Conservation (phyloP, 2,797 vertebrate genomes). For the Coreius guichenoti region DNA sequence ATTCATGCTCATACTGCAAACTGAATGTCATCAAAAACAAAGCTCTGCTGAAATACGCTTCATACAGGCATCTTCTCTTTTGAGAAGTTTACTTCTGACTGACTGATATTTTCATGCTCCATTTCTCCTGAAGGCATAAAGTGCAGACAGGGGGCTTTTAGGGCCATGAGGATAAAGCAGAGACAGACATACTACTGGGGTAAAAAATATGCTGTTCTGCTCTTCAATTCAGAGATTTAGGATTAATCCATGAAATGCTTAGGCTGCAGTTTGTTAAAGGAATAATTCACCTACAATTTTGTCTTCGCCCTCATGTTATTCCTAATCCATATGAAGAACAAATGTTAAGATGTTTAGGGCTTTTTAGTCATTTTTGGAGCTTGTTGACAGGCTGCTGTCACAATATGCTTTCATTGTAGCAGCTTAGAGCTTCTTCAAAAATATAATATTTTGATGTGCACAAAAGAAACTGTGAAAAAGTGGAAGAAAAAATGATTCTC, state of each 20-base stretch:
- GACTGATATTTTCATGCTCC: slow-evolving; percentile 54
- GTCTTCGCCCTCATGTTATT: background rate
- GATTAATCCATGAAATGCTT: slow-evolving; percentile 22
- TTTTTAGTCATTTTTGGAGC: background rate
- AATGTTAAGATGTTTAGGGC: background rate
- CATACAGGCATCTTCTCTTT: slow-evolving; percentile 26
- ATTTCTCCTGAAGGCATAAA: slow-evolving; percentile 53
- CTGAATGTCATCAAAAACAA: slow-evolving; percentile 13
- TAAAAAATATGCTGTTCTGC: slow-evolving; percentile 39
- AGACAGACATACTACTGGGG: slow-evolving; percentile 31
- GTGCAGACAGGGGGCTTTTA: slow-evolving; percentile 40
- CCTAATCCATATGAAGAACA: background rate
- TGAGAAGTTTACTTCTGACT: slow-evolving; percentile 55
- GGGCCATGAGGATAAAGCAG: slow-evolving; percentile 34
- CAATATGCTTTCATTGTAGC: background rate
- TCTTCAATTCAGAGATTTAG: slow-evolving; percentile 37
- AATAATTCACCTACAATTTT: slow-evolving; percentile 8
- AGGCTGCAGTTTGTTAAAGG: slow-evolving; percentile 24
- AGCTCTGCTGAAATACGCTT: background rate
- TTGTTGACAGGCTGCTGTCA: background rate
- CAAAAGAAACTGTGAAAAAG: background rate
- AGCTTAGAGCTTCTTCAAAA: background rate
- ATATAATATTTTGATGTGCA: background rate
- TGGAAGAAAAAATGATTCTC: background rate
- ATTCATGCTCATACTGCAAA: slow-evolving; percentile 7